A percentile compares a stretch with the other conserved stretches of the same genome.
These are phyloP conservation scores for Bradypodion pumilum DNA, from an alignment of 2,797 vertebrate genomes.

Conservation along the genomic window DNA sequence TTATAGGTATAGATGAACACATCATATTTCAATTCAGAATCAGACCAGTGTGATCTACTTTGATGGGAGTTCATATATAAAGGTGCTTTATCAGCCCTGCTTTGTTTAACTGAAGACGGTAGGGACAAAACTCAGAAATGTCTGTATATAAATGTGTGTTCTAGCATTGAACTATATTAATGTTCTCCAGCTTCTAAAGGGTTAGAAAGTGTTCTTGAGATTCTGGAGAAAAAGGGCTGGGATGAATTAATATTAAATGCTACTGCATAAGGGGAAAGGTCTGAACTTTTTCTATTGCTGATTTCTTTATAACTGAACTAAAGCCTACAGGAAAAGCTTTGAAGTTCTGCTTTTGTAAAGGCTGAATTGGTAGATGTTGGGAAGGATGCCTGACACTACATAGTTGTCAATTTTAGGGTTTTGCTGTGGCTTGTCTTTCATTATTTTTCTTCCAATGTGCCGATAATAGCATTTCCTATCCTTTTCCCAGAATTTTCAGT, in stretches of 20 bases:
- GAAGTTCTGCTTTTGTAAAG: neutral
- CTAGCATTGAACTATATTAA: neutral
- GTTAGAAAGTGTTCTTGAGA: neutral
- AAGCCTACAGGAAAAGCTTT: neutral
- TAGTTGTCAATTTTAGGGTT: conserved; percentile 34
- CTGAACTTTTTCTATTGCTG: neutral
- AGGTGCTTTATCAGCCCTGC: too few species aligned
- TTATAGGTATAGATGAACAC: neutral
- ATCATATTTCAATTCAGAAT: neutral
- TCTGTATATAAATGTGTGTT: neutral
- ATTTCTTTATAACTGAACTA: neutral
- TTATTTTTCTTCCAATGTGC: conserved; percentile 57
- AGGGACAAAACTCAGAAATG: neutral
- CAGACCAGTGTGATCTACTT: too few species aligned
- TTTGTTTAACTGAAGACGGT: neutral
- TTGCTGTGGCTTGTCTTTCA: conserved; percentile 43
- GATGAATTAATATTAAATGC: neutral
- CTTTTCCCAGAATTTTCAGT: conserved; percentile 50
- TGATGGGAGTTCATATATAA: too few species aligned
- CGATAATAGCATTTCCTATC: conserved; percentile 50
- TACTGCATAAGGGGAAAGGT: neutral
- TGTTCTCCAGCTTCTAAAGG: neutral
- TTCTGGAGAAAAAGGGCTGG: neutral
- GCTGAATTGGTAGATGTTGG: conserved; percentile 38
- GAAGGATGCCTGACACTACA: conserved; percentile 33